Evolutionary conservation across 2,888 invertebrate genomes (phyloP).

Genomic region (Ectobius pallidus): DNA sequence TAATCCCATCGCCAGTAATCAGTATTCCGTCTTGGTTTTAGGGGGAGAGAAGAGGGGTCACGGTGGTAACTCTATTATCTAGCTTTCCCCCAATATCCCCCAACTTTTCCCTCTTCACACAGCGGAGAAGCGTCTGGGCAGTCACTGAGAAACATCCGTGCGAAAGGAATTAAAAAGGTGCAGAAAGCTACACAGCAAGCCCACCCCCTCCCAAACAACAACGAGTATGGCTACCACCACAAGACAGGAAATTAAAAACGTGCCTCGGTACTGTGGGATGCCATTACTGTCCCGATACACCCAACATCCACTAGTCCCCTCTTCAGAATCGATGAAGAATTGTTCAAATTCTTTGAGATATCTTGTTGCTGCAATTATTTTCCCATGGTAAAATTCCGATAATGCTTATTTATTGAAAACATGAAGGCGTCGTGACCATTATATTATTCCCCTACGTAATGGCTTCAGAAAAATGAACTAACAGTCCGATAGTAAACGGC

Average conservation of each 20-base stretch:
- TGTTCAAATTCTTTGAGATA: neutral
- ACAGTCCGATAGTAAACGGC: too few relatives aligned
- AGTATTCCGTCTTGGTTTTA: slow-evolving; percentile 39
- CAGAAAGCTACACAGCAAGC: neutral
- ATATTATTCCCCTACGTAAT: too few relatives aligned
- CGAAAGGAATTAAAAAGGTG: slow-evolving; percentile 23
- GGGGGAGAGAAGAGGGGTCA: neutral
- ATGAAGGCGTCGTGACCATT: too few relatives aligned
- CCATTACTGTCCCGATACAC: neutral
- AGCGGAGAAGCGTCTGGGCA: neutral
- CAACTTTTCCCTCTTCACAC: slow-evolving; percentile 4
- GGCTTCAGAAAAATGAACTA: too few relatives aligned
- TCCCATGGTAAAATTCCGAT: neutral
- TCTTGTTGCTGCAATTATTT: neutral
- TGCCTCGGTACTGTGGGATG: neutral
- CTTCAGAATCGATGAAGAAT: neutral
- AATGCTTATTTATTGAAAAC: too few relatives aligned
- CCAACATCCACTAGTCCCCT: too few relatives aligned
- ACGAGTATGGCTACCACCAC: neutral
- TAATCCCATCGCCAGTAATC: slow-evolving; percentile 34
- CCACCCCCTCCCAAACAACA: too few relatives aligned
- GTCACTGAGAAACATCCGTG: neutral
- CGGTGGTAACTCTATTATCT: slow-evolving; percentile 27
- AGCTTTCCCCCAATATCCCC: slow-evolving; percentile 19
- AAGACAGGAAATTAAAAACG: slow-evolving; percentile 27